Base-by-base conservation (phyloP, 1,140 invertebrate species). In the Bombus fervidus region DNA sequence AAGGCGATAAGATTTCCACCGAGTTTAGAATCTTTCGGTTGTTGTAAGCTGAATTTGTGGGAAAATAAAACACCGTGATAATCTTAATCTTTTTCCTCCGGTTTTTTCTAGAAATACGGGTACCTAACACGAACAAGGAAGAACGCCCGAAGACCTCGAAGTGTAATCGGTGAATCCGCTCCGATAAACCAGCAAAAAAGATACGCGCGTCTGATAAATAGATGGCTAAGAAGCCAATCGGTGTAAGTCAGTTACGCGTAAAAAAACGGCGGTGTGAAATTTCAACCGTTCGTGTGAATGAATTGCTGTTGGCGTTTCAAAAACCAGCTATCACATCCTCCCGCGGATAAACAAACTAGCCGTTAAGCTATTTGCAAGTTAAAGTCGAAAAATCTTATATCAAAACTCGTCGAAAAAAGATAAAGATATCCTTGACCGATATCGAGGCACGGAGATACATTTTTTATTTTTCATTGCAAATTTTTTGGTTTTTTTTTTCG, bases 161-260 rank as follows among this genome's bases (percentile, higher is more conserved):
- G 43, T 59, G 84, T 59, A 81, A 81, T 81, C 79, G 57, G 79
- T 69, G 77, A 85, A 80, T 85, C 68, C 68, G 57, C 4, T 64
- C 34, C 64, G 41, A 80, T 80, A 80, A 73, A 80, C 57, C 25
- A 57, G 39, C 31, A 80, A 80, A 80, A 80, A 80, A 64, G 15
- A 28, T n/a, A 34, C 13, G 68, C 22, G 43, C 57, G 73, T 28
- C 76, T 59, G 53, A 76, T 79, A 79, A 62, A 75, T 75, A 82
- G 47, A 57, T 62, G 37, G 53, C 68, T 72, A 72, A 59, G 83
- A 84, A 84, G 83, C 83, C 83, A 64, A 84, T 84, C 76, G n/a
- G 53, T 84, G 53, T 71, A 80, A 84, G 76, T 71, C 83, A n/a
- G 64, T 80, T 84, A 59, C 31, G 37, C 39, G 37, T n/a, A 31